Conservation (phyloP, 1,140 invertebrate species). For the Coptotermes formosanus region DNA sequence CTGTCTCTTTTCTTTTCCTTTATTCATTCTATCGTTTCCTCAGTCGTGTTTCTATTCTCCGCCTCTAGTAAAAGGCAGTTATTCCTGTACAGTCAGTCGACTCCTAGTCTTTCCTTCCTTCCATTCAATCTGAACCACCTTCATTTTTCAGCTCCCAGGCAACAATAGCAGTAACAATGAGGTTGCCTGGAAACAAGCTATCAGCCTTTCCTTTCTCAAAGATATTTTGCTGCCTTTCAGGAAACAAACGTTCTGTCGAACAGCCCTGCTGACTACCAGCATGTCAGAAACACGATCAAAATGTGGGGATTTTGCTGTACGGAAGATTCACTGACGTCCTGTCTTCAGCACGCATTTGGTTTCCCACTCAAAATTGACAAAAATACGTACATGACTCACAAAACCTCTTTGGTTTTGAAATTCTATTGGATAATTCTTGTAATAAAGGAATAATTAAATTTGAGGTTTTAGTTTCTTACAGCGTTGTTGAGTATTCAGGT, state of each 20-base stretch:
- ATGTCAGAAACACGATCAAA: not conserved
- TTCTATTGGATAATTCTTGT: too few species aligned
- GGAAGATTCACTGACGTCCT: not conserved
- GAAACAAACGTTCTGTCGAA: not conserved
- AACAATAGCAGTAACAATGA: constrained; percentile 7
- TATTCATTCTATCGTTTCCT: not conserved
- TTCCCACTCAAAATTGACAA: too few species aligned
- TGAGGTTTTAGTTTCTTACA: too few species aligned
- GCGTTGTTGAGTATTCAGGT: too few species aligned
- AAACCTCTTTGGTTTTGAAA: too few species aligned
- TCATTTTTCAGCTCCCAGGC: not conserved
- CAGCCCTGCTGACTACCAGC: not conserved
- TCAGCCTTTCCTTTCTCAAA: not conserved
- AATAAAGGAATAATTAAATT: too few species aligned
- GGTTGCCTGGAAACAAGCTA: not conserved
- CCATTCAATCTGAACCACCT: not conserved
- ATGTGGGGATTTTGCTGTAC: not conserved
- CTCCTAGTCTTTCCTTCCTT: not conserved
- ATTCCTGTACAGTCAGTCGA: not conserved
- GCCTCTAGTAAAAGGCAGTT: not conserved
- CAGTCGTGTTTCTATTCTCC: not conserved
- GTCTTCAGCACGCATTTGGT: not conserved
- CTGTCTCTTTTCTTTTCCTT: not conserved
- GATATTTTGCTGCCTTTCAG: not conserved
- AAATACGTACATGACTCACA: too few species aligned